Evolutionary conservation across 2,797 vertebrate species (phyloP).

Genomic region (Meriones psammophilus): DNA sequence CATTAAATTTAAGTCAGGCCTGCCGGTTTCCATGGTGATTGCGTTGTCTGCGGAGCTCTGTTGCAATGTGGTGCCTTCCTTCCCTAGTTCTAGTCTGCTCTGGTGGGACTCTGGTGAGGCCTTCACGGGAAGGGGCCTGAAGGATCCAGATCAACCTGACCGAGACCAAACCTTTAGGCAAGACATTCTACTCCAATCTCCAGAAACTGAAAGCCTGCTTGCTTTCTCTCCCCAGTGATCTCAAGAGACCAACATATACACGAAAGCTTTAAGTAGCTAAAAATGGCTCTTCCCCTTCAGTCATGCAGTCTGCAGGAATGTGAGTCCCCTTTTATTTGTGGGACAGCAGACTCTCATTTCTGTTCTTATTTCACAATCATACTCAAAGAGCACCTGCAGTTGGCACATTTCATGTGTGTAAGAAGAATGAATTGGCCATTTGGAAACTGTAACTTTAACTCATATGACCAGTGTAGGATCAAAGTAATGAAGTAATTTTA

Average conservation of each 20-base stretch:
- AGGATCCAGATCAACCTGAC: background rate
- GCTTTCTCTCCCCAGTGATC: background rate
- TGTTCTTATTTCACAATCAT: conserved; percentile 61
- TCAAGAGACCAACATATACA: conserved; percentile 32
- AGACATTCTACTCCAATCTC: background rate
- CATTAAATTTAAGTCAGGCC: background rate
- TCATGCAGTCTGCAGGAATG: background rate
- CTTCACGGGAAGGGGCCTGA: background rate
- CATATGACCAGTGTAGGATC: conserved; percentile 16
- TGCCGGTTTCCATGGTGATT: background rate
- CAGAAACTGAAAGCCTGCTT: background rate
- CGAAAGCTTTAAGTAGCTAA: background rate
- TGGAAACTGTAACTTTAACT: conserved; percentile 67
- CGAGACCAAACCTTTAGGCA: conserved; percentile 15
- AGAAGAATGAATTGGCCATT: conserved; percentile 62
- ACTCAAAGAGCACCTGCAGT: conserved; percentile 54
- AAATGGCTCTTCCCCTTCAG: background rate
- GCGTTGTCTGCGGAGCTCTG: background rate
- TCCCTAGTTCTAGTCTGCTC: background rate
- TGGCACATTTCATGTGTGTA: conserved; percentile 44
- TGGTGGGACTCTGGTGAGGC: background rate
- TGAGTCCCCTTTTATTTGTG: conserved; percentile 39
- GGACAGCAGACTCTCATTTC: conserved; percentile 30
- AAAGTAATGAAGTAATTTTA: conserved; percentile 55
- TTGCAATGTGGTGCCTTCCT: background rate